Evolutionary conservation across 2,888 invertebrate species (phyloP).

Genomic region (Stenolophus ochropezus): DNA sequence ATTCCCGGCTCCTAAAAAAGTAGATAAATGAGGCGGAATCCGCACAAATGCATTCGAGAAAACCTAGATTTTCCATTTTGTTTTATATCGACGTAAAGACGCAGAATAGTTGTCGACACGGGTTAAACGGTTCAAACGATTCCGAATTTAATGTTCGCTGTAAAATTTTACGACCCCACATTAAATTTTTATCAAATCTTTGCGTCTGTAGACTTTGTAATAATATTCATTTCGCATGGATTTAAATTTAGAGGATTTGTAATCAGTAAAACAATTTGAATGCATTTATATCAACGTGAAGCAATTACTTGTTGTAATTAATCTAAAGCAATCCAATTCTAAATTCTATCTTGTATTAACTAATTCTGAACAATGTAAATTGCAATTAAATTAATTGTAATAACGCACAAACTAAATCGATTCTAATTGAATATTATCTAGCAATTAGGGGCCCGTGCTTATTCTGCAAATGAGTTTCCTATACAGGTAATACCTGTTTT

Average conservation of each 20-base stretch:
- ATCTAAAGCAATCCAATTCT: slow-evolving; percentile 38
- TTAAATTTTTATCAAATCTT: slow-evolving; percentile 43
- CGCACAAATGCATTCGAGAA: slow-evolving; percentile 47
- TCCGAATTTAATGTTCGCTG: slow-evolving; percentile 35
- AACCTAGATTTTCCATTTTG: slow-evolving; percentile 49
- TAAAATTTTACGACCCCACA: slow-evolving; percentile 43
- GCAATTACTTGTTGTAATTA: slow-evolving; percentile 33
- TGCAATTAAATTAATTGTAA: slow-evolving; percentile 39
- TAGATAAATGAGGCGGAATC: slow-evolving; percentile 56
- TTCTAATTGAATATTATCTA: slow-evolving; percentile 42
- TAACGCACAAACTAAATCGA: slow-evolving; percentile 30
- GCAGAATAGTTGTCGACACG: slow-evolving; percentile 37
- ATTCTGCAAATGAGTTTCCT: slow-evolving; percentile 27
- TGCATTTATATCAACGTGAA: slow-evolving; percentile 31
- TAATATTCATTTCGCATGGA: slow-evolving; percentile 8
- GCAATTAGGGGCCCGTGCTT: slow-evolving; percentile 26
- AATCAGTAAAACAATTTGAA: slow-evolving; percentile 28
- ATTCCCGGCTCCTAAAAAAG: slow-evolving; percentile 48
- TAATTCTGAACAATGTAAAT: slow-evolving; percentile 38
- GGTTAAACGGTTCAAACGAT: slow-evolving; percentile 49
- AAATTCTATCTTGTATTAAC: slow-evolving; percentile 31
- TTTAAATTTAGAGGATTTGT: background rate
- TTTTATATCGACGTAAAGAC: slow-evolving; percentile 48
- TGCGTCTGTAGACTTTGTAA: slow-evolving; percentile 21
- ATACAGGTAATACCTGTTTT: slow-evolving; percentile 16